These are phyloP conservation scores for Cotesia vestalis DNA, from an alignment of 1,140 invertebrate species.

Conservation along the genomic window DNA sequence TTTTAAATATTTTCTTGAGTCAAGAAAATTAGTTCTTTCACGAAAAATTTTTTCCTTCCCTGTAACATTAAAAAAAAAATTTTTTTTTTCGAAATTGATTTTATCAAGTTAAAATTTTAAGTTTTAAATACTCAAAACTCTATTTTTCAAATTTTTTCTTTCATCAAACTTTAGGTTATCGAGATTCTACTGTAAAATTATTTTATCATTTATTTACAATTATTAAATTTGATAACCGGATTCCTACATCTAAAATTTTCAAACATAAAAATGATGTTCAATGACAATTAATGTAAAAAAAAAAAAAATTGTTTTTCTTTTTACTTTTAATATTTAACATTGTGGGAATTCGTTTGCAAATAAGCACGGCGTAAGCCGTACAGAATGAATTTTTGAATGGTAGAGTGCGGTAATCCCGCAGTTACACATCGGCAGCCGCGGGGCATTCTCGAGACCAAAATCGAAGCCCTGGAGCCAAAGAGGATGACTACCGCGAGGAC, in stretches of 20 bases:
- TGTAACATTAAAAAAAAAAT: too few relatives aligned
- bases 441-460: neutral
- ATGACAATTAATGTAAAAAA: too few relatives aligned
- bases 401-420: slow-evolving; percentile 65
- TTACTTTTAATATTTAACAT: neutral
- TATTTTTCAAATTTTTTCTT: too few relatives aligned
- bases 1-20: neutral
- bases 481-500: slow-evolving; percentile 49
- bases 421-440: slow-evolving; percentile 60
- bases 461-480: neutral
- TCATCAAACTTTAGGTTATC: neutral
- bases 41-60: too few relatives aligned
- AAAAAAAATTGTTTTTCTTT: neutral
- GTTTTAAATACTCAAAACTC: too few relatives aligned
- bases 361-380: slow-evolving; percentile 28
- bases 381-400: slow-evolving; percentile 51
- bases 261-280: too few relatives aligned
- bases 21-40: neutral
- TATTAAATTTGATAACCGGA: too few relatives aligned
- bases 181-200: too few relatives aligned
- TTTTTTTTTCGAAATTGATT: too few relatives aligned
- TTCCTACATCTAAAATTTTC: too few relatives aligned
- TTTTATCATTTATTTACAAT: too few relatives aligned
- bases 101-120: too few relatives aligned
- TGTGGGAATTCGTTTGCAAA: slow-evolving; percentile 8